phyloP scores from a whole-genome alignment of 2,113 vertebrate species.

The Sinocyclocheilus anophthalmus region DNA sequence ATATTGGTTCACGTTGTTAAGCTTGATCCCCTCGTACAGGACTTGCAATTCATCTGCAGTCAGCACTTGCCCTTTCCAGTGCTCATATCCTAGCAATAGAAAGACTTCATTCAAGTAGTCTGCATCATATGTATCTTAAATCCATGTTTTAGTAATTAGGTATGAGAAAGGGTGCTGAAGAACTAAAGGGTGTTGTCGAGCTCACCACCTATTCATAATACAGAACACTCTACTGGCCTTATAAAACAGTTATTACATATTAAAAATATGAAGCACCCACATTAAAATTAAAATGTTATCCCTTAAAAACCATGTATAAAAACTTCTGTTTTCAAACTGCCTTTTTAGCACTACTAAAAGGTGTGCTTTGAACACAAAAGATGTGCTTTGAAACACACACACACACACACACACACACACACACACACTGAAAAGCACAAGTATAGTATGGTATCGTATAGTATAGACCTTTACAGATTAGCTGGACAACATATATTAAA shows the following conservation, averaged over 20 bases:
- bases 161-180: neutral
- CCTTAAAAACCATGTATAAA: neutral
- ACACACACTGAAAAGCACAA: neutral
- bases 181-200: neutral
- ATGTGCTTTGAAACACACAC: neutral
- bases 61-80: constrained; percentile 96
- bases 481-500: neutral
- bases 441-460: too few species aligned
- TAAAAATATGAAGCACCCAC: neutral
- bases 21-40: constrained; percentile 90
- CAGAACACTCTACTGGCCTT: neutral
- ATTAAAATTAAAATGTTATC: neutral
- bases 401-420: neutral
- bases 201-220: neutral
- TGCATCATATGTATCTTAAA: neutral
- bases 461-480: neutral
- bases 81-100: constrained; percentile 80
- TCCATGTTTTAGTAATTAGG: neutral
- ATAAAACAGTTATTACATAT: neutral
- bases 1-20: constrained; percentile 88
- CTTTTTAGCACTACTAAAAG: neutral
- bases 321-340: neutral
- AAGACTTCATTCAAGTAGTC: neutral
- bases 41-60: constrained; percentile 89
- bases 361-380: neutral